Evolutionary conservation across 2,113 vertebrate genomes (phyloP), one percentile per base, ranked within the genome.

Genomic region (Gnathonemus longibarbis): DNA sequence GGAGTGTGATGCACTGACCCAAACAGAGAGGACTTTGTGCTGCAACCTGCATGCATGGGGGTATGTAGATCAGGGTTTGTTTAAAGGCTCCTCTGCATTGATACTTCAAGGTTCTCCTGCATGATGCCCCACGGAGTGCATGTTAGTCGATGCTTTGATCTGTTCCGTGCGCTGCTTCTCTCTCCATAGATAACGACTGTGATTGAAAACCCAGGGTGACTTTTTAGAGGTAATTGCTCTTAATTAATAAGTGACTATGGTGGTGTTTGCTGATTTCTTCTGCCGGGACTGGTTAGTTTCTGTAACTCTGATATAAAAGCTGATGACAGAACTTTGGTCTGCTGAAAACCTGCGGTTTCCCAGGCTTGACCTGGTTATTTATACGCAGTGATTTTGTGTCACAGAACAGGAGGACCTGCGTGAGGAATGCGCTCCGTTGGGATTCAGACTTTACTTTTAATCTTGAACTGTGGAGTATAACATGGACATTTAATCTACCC

Each of bases 371-470:
- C 35, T 42, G 35, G 35, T 35, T 42, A n/a, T 58, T 35, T 80
- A n/a, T 42, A 31, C 27, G 42, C 83, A 85, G 53, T 86, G 90
- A 39, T 50, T 35, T 70, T 89, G 89, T 90, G 91, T 90, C 84
- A 90, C 5, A 50, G 80, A 91, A 66, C 35, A 31, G 19, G 90
- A 93, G 92, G 93, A 86, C 19, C 48, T 86, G n/a, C 80, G 84
- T 89, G 87, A 93, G 89, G 66, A 35, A 89, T 87, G 91, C 91
- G 93, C 90, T 90, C 93, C 66, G 90, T 91, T 62, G 84, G 92
- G 93, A 94, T 93, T 94, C 94, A 94, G 91, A 94, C 93, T 95
- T 92, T 93, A 93, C 90, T 93, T 91, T 92, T 95, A 95, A 95
- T 96, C 94, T 93, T 92, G 93, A 91, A 92, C 91, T 93, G 92